phyloP scores from a whole-genome alignment of 2,113 vertebrate species.

The Synodontis membranacea region DNA sequence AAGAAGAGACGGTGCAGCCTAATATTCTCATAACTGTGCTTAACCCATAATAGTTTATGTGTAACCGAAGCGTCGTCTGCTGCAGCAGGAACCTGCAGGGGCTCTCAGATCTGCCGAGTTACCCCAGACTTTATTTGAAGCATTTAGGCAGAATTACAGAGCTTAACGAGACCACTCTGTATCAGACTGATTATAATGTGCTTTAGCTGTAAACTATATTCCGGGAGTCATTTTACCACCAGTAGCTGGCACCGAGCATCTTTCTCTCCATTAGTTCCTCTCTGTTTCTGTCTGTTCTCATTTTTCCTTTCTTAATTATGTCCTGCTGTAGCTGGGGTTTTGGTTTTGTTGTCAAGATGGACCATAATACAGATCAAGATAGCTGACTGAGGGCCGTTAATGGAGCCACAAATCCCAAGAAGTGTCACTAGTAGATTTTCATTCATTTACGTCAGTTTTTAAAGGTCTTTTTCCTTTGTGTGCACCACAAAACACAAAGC shows the following conservation, averaged over 20 bases:
- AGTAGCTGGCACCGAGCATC: conserved; percentile 29
- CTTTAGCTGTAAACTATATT: conserved; percentile 42
- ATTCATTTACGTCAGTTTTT: neutral
- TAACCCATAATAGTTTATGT: conserved; percentile 32
- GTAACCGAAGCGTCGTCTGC: conserved; percentile 44
- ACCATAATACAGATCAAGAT: neutral
- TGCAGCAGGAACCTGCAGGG: conserved; percentile 23
- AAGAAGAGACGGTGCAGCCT: conserved; percentile 23
- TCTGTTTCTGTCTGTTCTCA: neutral
- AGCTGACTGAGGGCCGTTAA: neutral
- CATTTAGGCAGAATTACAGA: conserved; percentile 55
- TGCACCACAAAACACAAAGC: neutral
- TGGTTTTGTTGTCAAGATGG: neutral
- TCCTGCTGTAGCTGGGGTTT: neutral
- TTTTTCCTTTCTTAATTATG: conserved; percentile 5
- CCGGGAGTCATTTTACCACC: conserved; percentile 21
- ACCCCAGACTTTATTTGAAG: conserved; percentile 54
- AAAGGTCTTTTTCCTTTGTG: neutral
- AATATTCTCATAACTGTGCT: conserved; percentile 41
- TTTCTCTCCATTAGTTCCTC: conserved; percentile 7
- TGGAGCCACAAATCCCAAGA: neutral
- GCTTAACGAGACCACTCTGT: conserved; percentile 56
- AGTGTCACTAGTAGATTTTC: neutral
- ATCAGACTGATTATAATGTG: conserved; percentile 61
- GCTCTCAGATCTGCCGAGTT: conserved; percentile 35